Evolutionary conservation across 2,888 invertebrate genomes (phyloP).

Genomic region (Zygogramma bicolorata): DNA sequence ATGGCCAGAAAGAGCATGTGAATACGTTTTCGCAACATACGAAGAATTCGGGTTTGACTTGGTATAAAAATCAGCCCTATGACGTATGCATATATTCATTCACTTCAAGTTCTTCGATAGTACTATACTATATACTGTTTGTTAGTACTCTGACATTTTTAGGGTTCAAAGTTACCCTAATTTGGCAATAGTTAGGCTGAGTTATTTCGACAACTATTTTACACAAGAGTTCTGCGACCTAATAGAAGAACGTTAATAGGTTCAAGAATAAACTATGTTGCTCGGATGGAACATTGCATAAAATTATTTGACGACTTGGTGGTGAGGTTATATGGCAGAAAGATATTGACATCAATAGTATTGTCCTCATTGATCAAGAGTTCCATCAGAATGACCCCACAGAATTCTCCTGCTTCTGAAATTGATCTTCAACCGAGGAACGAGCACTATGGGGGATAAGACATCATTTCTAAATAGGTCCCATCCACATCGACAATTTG

Average conservation of each 20-base stretch:
- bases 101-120: neutral
- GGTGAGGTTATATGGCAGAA: no score
- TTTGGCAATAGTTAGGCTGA: neutral
- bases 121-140: neutral
- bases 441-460: no score
- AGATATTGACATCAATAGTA: no score
- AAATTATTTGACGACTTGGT: no score
- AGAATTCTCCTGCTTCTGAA: no score
- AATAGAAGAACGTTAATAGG: neutral
- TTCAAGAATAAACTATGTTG: neutral
- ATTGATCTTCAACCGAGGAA: no score
- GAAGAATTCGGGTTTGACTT: neutral
- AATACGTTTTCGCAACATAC: no score
- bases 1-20: no score
- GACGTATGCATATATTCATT: neutral
- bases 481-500: no score
- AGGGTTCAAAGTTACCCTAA: neutral
- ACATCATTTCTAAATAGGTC: no score
- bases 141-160: neutral
- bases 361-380: no score
- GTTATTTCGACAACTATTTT: constrained; percentile 3
- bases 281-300: neutral
- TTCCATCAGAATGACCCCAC: no score
- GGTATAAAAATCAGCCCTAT: neutral
- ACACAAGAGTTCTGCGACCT: neutral